A percentile compares a stretch with the other conserved stretches of the same genome.
phyloP scores from a whole-genome alignment of 2,888 invertebrate species.

The Lacanobia oleracea region DNA sequence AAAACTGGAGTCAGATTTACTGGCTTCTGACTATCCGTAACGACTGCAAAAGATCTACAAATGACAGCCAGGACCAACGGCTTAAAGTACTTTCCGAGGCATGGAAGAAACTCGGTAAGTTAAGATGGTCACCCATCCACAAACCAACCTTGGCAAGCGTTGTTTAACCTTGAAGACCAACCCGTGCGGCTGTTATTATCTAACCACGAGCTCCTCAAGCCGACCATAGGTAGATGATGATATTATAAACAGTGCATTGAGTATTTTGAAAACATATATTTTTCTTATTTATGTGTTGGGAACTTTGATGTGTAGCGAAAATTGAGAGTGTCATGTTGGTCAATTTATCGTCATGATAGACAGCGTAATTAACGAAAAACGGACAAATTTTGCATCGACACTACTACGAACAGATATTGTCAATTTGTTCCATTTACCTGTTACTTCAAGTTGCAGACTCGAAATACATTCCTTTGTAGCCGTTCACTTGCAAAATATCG shows the following conservation, averaged over 20 bases:
- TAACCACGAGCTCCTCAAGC: no score
- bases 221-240: no score
- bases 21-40: no score
- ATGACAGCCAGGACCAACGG: no score
- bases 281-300: not conserved
- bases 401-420: constrained; percentile 50
- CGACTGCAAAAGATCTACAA: no score
- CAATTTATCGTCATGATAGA: constrained; percentile 73
- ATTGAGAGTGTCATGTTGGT: constrained; percentile 66
- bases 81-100: no score
- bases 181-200: no score
- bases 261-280: constrained; percentile 23
- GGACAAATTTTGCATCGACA: constrained; percentile 58
- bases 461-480: constrained; percentile 54
- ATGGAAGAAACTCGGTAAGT: no score
- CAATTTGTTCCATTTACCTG: constrained; percentile 55
- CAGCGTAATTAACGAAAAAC: constrained; percentile 66
- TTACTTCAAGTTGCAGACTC: constrained; percentile 42
- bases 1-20: no score
- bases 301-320: constrained; percentile 45
- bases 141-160: no score
- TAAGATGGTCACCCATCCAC: no score
- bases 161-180: no score
- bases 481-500: not conserved
- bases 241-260: constrained; percentile 12